Evolutionary conservation across 2,797 vertebrate genomes (phyloP).

Genomic region (Tinamus major): DNA sequence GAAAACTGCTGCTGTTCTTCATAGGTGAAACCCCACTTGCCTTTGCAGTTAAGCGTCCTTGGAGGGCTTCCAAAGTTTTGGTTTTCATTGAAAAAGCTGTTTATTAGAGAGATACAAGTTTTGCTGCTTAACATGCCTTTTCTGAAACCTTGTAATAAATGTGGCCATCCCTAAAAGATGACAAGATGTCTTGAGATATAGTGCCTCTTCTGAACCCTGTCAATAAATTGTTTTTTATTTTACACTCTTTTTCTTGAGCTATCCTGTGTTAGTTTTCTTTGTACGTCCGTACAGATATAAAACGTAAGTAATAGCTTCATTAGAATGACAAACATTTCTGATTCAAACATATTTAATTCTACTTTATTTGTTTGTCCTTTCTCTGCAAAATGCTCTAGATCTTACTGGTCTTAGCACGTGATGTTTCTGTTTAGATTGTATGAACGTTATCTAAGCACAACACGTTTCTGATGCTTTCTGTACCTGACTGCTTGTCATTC

Average conservation of each 20-base stretch:
- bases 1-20: neutral
- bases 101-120: neutral
- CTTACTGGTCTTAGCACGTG: neutral
- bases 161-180: neutral
- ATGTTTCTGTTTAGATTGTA: neutral
- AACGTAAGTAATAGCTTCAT: neutral
- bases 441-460: neutral
- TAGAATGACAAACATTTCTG: neutral
- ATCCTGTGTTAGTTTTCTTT: neutral
- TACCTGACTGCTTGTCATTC: neutral
- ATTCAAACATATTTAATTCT: neutral
- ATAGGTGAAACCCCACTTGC: neutral
- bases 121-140: neutral
- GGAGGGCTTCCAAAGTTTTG: neutral
- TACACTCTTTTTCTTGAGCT: neutral
- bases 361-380: neutral
- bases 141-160: neutral
- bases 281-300: neutral
- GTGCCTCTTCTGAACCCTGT: neutral
- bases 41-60: conserved; percentile 11
- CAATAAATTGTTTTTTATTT: neutral
- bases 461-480: neutral
- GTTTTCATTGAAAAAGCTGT: neutral
- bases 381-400: neutral
- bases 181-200: neutral